phyloP scores from a whole-genome alignment of 2,888 invertebrate genomes.

The Thymelicus lineola region DNA sequence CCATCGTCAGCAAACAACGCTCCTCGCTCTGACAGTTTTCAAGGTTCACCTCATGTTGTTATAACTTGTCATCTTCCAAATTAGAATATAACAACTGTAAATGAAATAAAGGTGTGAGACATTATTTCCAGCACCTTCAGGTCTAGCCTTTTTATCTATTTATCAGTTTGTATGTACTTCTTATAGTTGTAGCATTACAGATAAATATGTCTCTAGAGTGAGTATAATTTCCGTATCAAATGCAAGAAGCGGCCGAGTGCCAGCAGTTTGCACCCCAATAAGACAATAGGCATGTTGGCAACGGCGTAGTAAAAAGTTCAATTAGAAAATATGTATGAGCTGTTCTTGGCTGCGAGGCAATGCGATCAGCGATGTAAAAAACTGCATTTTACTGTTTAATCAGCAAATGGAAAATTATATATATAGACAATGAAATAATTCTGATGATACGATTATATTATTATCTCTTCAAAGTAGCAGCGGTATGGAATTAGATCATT shows the following conservation, averaged over 20 bases:
- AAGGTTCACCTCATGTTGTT: slow-evolving; percentile 8
- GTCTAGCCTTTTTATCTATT: too few species aligned
- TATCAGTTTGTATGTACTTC: not conserved
- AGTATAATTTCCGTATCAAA: slow-evolving; percentile 23
- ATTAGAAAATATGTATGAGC: slow-evolving; percentile 21
- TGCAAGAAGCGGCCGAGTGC: slow-evolving; percentile 28
- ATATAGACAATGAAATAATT: not conserved
- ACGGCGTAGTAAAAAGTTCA: slow-evolving; percentile 24
- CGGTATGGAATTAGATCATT: slow-evolving; percentile 23
- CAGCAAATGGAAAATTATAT: slow-evolving; percentile 22
- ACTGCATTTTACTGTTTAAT: slow-evolving; percentile 10
- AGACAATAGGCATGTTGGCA: slow-evolving; percentile 35
- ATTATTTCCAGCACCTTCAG: too few species aligned
- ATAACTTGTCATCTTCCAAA: not conserved
- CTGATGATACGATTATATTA: slow-evolving; percentile 12
- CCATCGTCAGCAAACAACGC: slow-evolving; percentile 42
- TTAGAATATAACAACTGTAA: not conserved
- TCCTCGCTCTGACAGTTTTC: slow-evolving; percentile 10
- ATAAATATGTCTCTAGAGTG: not conserved
- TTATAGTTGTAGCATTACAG: not conserved
- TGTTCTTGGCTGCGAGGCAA: slow-evolving; percentile 11
- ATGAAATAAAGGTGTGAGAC: not conserved
- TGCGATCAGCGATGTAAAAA: not conserved
- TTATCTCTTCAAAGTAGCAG: slow-evolving; percentile 10
- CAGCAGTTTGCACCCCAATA: slow-evolving; percentile 31